Evolutionary conservation across 2,113 vertebrate genomes (phyloP).

Genomic region (Geococcyx californianus): DNA sequence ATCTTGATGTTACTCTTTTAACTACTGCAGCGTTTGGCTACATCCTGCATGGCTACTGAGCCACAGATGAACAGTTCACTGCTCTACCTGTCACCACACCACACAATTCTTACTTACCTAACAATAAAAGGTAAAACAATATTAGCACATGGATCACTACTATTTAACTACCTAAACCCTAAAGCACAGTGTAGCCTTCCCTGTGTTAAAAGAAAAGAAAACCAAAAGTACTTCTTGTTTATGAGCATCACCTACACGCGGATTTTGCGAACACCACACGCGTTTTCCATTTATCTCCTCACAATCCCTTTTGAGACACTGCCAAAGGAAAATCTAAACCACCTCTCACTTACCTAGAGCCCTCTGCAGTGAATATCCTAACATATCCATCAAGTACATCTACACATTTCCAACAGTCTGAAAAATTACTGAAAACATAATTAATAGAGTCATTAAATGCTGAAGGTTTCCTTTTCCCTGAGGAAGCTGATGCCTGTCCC

Average conservation of each 20-base stretch:
- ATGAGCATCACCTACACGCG: accelerated
- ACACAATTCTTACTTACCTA: background rate
- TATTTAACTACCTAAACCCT: background rate
- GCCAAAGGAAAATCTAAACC: background rate
- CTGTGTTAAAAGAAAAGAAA: background rate
- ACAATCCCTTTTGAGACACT: background rate
- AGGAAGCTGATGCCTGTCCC: background rate
- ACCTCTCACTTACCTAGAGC: background rate
- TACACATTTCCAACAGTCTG: background rate
- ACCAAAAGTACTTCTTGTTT: background rate
- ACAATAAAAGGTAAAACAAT: accelerated
- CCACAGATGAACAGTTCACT: background rate
- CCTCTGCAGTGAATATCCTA: background rate
- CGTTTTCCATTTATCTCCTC: background rate
- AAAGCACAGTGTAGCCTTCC: background rate
- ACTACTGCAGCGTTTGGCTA: background rate
- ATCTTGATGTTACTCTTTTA: background rate
- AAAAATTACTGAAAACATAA: background rate
- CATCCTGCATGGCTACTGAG: accelerated
- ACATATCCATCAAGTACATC: background rate
- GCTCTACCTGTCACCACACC: no score
- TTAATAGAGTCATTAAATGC: background rate
- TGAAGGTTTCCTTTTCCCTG: background rate
- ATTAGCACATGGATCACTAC: background rate
- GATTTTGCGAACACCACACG: background rate